phyloP scores from a whole-genome alignment of 1,140 invertebrate genomes.

The Caenorhabditis latens region DNA sequence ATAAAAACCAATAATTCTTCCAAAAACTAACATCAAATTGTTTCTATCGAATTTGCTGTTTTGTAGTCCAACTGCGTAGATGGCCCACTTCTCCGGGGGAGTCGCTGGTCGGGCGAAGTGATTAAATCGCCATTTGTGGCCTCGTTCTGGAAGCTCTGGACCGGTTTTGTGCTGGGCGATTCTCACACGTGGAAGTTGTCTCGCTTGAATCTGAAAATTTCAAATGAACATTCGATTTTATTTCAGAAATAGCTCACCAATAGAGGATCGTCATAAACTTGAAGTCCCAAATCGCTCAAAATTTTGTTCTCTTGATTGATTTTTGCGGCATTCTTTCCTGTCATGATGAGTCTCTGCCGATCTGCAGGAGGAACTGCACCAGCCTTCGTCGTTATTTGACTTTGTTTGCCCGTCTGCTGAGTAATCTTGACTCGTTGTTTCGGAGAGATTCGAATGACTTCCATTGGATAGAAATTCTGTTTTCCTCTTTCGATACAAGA shows the following conservation, averaged over 20 bases:
- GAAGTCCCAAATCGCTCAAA: neutral
- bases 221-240: no score
- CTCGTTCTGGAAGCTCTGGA: neutral
- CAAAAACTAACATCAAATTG: neutral
- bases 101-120: neutral
- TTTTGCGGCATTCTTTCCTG: neutral
- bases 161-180: neutral
- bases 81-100: neutral
- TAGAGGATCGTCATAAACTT: conserved; percentile 10
- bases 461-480: conserved; percentile 61
- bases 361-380: conserved; percentile 47
- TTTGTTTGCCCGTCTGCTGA: conserved; percentile 64
- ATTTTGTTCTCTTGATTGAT: neutral
- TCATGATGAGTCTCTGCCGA: conserved; percentile 50
- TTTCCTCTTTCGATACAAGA: conserved; percentile 50
- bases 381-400: conserved; percentile 62
- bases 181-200: neutral
- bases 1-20: no score
- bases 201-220: neutral
- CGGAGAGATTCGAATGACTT: conserved; percentile 27
- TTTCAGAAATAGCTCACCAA: neutral
- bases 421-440: conserved; percentile 62
- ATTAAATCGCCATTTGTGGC: neutral
- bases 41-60: neutral
- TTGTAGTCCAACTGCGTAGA: neutral